These are phyloP conservation scores for Delia radicum DNA, from an alignment of 1,140 invertebrate species.

Conservation along the genomic window DNA sequence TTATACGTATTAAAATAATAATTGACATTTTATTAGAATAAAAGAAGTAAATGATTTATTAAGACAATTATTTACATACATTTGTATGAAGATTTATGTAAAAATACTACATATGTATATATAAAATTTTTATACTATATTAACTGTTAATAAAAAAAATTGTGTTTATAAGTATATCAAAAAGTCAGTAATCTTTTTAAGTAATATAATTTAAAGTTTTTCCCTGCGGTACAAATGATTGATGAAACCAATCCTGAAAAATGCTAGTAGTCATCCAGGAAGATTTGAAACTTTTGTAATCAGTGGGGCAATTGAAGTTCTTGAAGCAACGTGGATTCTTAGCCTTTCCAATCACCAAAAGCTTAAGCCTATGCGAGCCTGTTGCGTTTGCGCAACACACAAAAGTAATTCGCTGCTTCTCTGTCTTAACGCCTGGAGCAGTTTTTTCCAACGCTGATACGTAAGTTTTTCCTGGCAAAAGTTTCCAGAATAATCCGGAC, in stretches of 20 bases:
- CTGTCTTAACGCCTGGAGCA: constrained; percentile 36
- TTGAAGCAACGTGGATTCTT: constrained; percentile 34
- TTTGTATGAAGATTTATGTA: no score
- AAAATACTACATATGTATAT: no score
- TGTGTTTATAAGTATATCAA: no score
- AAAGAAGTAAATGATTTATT: no score
- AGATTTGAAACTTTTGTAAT: constrained; percentile 9
- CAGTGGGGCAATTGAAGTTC: background rate
- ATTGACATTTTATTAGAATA: no score
- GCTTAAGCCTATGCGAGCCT: background rate
- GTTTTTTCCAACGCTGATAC: constrained; percentile 38
- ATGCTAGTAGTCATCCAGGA: background rate
- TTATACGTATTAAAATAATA: no score
- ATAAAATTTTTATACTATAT: no score
- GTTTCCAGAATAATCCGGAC: constrained; percentile 51
- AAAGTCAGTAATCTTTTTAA: no score
- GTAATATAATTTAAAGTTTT: no score
- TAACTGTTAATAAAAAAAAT: no score
- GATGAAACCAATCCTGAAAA: constrained; percentile 13
- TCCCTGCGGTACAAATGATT: constrained; percentile 11
- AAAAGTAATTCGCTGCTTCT: constrained; percentile 13
- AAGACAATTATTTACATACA: no score
- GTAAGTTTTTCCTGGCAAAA: constrained; percentile 48
- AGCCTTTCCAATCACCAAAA: constrained; percentile 41
- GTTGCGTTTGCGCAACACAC: constrained; percentile 16